Percentiles rank a stretch among this genome's conserved stretches.
Evolutionary conservation across 1,140 invertebrate species (phyloP).

Genomic region (Riptortus pedestris): DNA sequence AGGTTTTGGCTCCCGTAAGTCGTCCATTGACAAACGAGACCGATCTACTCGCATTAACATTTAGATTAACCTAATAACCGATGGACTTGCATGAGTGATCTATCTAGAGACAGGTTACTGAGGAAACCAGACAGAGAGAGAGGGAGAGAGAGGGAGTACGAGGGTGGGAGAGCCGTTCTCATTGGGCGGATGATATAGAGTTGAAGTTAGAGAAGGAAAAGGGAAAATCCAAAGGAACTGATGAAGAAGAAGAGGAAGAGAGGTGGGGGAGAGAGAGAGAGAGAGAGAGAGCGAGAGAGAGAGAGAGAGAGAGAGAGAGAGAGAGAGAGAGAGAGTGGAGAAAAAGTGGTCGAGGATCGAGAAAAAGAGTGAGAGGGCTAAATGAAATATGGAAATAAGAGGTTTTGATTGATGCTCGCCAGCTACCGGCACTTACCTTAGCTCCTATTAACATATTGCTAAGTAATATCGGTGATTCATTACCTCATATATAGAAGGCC

Average conservation of each 20-base stretch:
- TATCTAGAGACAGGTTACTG: slow-evolving; percentile 12
- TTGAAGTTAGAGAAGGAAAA: neutral
- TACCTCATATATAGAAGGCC: neutral
- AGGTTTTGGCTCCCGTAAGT: neutral
- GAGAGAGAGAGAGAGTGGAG: neutral
- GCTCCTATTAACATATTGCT: slow-evolving; percentile 26
- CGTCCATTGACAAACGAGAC: slow-evolving; percentile 12
- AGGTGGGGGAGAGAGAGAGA: neutral
- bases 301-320: neutral
- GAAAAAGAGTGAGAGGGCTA: neutral
- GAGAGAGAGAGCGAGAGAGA: neutral
- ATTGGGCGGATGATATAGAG: neutral
- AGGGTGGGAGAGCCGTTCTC: neutral
- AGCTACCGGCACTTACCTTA: slow-evolving; percentile 22
- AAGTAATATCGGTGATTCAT: slow-evolving; percentile 28
- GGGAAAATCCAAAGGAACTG: no score
- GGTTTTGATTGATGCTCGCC: slow-evolving; percentile 21
- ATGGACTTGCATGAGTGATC: slow-evolving; percentile 1
- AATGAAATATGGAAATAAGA: slow-evolving; percentile 27
- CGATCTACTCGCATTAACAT: slow-evolving; percentile 25
- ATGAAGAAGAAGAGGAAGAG: neutral
- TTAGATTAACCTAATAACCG: slow-evolving; percentile 27
- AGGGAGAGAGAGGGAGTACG: neutral
- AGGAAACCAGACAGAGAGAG: no score
- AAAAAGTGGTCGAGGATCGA: neutral